Evolutionary conservation across 2,888 invertebrate species (phyloP), one percentile per base, ranked within the genome.

Genomic region (Acrobasis consociella): DNA sequence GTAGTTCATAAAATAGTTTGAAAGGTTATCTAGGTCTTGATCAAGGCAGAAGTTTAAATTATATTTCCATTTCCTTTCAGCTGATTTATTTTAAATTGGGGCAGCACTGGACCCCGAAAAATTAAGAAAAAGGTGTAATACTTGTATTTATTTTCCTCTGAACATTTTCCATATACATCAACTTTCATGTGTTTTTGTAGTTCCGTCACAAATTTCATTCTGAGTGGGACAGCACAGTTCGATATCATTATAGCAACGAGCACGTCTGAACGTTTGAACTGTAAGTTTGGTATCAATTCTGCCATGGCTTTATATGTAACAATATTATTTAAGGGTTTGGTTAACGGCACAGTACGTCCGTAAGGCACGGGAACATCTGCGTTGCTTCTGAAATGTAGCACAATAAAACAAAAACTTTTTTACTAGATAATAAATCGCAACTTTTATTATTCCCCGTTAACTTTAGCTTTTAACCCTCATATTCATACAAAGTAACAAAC

Each of bases 351-450:
- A 2, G 94, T 93, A 56, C 95, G 89, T 0, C 95, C 95, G 64
- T 95, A 95, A 0, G 95, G 95, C 5, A 95, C 94, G 0, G 95
- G 95, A 15, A 95, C 88, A 69, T 95, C 95, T 2, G 95, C 91
- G 67, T 94, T 93, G 76, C 86, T 91, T 74, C 96, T 94, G 82
- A 76, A 94, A 78, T 79, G 2, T 46, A 56, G 7, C 17, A 39
- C n/a, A 9, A 56, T 9, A 13, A 31, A 5, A 31, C 31, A 7
- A 31, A 5, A 31, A 31, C n/a, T n/a, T n/a, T n/a, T n/a, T n/a
- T n/a, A n/a, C n/a, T n/a, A n/a, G n/a, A n/a, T n/a, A n/a, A n/a
- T n/a, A n/a, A n/a, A n/a, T n/a, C n/a, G n/a, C n/a, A n/a, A n/a
- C n/a, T n/a, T n/a, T n/a, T n/a, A n/a, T n/a, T n/a, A n/a, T n/a